Base-by-base conservation (phyloP, 2,888 invertebrate genomes). In the Trachelus stipa region DNA sequence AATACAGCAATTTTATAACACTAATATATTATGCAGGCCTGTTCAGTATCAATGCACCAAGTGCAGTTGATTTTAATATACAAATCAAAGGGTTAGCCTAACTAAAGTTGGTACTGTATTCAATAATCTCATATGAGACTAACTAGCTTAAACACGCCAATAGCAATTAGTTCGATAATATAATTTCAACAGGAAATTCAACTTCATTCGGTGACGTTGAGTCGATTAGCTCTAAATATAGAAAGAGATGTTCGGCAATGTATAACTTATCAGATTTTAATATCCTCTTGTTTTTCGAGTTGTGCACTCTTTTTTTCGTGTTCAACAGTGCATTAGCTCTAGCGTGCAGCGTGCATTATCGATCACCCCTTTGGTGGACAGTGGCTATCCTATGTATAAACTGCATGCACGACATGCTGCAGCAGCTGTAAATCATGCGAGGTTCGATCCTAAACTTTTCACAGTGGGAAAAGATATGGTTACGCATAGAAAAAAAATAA, bases 281-380 rank as follows among this genome's bases (percentile, higher is more conserved):
- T 56, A 9, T 6, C 56, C 6, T 56, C 23, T 6, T 23, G 23
- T 56, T 56, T 56, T 23, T 23, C 6, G 9, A 56, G 9, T 2
- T 56, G 6, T 23, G 56, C 56, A 56, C 15, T 56, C 56, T 40
- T 15, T 15, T 40, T 31, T 79, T 75, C 23, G 23, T 23, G 11
- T 73, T 37, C 34, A 76, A 79, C 75, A 75, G 79, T 75, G 74
- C 76, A 75, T 75, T 73, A 75, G 74, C 73, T 77, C 69, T 31
- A 35, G 82, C 79, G 81, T 83, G 82, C 83, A 79, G 69, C 77
- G 35, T 71, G 31, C 40, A 80, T 33, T 88, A 88, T 88, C 89
- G 88, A 88, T 88, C 33, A 33, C 33, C 12, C 4, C 69, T 71
- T 88, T 79, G 82, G 81, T 77, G 86, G 89, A 85, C 88, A 88